Evolutionary conservation across 2,113 vertebrate species (phyloP).

Genomic region (Suncus etruscus): DNA sequence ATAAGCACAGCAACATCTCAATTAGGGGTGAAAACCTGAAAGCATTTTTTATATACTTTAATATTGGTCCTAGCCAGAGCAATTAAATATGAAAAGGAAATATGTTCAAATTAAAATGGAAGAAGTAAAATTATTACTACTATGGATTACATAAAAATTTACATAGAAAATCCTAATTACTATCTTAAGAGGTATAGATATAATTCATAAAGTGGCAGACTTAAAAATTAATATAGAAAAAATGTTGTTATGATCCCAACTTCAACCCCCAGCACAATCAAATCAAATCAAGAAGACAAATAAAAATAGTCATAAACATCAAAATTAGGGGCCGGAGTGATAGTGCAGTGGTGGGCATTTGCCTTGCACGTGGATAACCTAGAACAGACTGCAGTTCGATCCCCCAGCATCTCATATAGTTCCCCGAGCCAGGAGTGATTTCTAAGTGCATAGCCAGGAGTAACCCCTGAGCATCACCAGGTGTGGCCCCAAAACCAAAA

Average conservation of each 20-base stretch:
- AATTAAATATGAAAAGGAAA: neutral
- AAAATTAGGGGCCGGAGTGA: neutral
- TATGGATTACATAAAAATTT: neutral
- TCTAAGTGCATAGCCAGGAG: too few species aligned
- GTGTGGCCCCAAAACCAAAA: too few species aligned
- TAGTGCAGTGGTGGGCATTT: too few species aligned
- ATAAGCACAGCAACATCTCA: neutral
- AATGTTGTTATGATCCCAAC: neutral
- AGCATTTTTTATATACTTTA: neutral
- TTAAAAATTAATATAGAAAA: neutral
- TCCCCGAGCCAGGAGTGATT: too few species aligned
- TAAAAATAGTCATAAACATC: neutral
- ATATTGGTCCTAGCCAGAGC: neutral
- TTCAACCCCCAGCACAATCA: too few species aligned
- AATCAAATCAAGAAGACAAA: neutral
- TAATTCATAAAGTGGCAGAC: neutral
- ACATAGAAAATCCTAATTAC: neutral
- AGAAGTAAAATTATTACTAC: neutral
- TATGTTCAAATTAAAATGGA: neutral
- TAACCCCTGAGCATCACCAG: too few species aligned
- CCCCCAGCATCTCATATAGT: too few species aligned
- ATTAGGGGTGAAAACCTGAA: neutral
- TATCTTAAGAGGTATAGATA: neutral
- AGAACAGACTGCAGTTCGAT: too few species aligned
- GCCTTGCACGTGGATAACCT: too few species aligned